Percentiles rank a stretch among this genome's conserved stretches.
Evolutionary conservation across 2,888 invertebrate genomes (phyloP).

Genomic region (Listrodromus nycthemerus): DNA sequence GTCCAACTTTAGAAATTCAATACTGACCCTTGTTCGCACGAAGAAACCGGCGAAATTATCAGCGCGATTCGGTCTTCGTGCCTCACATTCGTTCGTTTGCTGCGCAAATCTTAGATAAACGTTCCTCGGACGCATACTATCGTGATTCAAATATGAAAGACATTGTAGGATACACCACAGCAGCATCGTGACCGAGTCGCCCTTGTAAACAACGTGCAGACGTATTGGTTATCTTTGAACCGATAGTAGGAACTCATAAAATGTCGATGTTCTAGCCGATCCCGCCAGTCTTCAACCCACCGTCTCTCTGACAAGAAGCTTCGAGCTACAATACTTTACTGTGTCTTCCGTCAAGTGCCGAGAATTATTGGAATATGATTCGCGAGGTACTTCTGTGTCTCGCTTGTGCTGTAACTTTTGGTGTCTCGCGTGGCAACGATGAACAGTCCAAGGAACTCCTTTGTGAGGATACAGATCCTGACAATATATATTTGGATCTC

Average conservation of each 20-base stretch:
- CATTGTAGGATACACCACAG: neutral
- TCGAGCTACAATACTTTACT: neutral
- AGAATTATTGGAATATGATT: conserved; percentile 22
- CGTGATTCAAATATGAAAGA: neutral
- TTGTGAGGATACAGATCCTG: conserved; percentile 26
- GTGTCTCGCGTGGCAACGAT: neutral
- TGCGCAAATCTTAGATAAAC: conserved; percentile 34
- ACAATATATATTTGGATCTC: conserved; percentile 38
- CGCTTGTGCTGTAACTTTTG: neutral
- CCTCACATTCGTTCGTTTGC: neutral
- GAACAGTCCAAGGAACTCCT: neutral
- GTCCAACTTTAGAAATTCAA: neutral
- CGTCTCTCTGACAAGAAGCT: conserved; percentile 1
- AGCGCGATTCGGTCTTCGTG: neutral
- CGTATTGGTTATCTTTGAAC: neutral
- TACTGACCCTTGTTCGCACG: neutral
- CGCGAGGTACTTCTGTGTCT: conserved; percentile 15
- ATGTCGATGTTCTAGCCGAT: neutral
- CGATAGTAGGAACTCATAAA: conserved; percentile 1
- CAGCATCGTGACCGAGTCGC: neutral
- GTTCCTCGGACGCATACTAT: too few species aligned
- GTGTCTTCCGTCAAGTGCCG: neutral
- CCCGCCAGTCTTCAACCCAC: conserved; percentile 13
- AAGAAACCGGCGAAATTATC: neutral
- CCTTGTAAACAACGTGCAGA: neutral